Base-by-base conservation (phyloP, 2,797 vertebrate species). In the Heliangelus exortis region DNA sequence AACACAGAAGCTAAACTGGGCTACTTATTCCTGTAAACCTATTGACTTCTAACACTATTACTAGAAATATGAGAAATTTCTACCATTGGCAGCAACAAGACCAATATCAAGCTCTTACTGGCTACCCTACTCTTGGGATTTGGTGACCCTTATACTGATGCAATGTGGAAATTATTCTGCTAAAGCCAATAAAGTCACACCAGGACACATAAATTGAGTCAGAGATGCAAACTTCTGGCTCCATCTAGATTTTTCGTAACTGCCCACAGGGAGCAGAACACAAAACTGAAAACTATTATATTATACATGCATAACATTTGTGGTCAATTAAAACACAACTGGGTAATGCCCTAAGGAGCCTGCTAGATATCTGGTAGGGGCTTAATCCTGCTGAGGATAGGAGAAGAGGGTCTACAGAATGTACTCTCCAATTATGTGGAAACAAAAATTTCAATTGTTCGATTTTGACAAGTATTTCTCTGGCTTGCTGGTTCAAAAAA, bases 281-380 rank as follows among this genome's bases (percentile, higher is more conserved):
- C 22, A 80, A 59, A 89, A 83, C 34, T 62, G 53, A 47, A 53
- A 72, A 82, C 55, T 29, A 61, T 43, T 28, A 3, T 28, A 51
- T 73, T 55, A 89, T 53, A 62, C 3, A 50, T 5, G 7, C 15
- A 5, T 7, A 15, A 54, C 36, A 67, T 45, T 47, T 0, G 0
- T 41, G 36, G 71, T 58, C 47, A 86, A 15, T 62, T 54, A 82
- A 79, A 87, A 26, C 48, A 66, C 19, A 76, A 66, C 11, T 41
- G n/a, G 72, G 58, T 62, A 23, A 10, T 65, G 63, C 33, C 80
- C 18, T 54, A 47, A 57, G 73, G 73, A 72, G 23, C 21, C 15
- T 65, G 20, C 23, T 50, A 41, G 39, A 14, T 41, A 41, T 50
- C 80, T 65, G 36, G 29, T 16, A 59, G 22, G 85, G n/a, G 34